Evolutionary conservation across 2,888 invertebrate species (phyloP).

Genomic region (Platynereis dumerilii): DNA sequence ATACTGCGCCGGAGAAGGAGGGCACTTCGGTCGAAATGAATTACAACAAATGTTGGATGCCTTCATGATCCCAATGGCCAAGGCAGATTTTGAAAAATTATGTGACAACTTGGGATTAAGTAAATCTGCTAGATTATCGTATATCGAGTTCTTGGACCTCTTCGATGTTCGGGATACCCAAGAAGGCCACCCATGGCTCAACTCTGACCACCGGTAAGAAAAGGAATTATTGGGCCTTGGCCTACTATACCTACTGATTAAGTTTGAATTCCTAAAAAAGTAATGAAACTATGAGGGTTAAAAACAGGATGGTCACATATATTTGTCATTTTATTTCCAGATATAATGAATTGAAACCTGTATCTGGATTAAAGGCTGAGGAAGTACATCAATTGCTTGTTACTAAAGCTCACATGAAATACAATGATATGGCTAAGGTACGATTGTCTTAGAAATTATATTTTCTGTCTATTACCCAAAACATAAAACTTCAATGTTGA

Average conservation of each 20-base stretch:
- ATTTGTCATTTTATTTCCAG: too few species aligned
- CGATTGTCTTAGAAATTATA: too few species aligned
- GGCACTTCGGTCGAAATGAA: conserved; percentile 50
- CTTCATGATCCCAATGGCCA: conserved; percentile 54
- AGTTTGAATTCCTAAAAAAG: too few species aligned
- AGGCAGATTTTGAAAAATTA: conserved; percentile 55
- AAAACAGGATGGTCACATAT: too few species aligned
- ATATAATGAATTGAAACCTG: conserved; percentile 49
- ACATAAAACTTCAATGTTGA: too few species aligned
- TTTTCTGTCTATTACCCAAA: too few species aligned
- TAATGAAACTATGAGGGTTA: too few species aligned
- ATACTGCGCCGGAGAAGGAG: conserved; percentile 58
- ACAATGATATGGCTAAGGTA: conserved; percentile 55
- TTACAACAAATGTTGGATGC: conserved; percentile 56
- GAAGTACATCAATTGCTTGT: conserved; percentile 50
- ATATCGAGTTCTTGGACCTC: conserved; percentile 53
- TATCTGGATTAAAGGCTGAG: conserved; percentile 48
- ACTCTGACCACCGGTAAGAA: conserved; percentile 55
- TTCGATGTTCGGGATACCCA: conserved; percentile 58
- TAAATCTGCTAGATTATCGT: conserved; percentile 47
- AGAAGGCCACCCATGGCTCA: conserved; percentile 60
- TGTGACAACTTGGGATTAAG: conserved; percentile 50
- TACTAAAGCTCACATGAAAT: conserved; percentile 53
- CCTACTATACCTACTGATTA: too few species aligned
- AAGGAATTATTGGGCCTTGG: not conserved